Evolutionary conservation across 23 tunicate genomes (phyloP).

Genomic region (Ciona savignyi): DNA sequence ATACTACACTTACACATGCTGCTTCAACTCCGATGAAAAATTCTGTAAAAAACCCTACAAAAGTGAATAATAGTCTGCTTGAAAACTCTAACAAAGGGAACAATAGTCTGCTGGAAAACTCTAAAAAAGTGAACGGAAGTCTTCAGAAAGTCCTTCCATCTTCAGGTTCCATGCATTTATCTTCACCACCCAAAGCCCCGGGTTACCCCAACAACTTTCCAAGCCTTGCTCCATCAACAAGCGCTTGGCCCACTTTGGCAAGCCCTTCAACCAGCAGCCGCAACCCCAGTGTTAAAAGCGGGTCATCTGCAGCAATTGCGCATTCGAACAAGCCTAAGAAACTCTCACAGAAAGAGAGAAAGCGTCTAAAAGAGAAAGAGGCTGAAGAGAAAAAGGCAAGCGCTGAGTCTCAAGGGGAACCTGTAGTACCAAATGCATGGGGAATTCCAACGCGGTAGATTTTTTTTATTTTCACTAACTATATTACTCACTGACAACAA

Average conservation of each 20-base stretch:
- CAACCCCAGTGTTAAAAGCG: background rate
- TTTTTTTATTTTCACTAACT: no score
- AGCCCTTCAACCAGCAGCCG: background rate
- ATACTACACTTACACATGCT: no score
- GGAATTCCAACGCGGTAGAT: slow-evolving; percentile 34
- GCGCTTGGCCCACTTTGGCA: background rate
- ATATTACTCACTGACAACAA: no score
- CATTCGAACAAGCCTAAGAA: slow-evolving; percentile 16
- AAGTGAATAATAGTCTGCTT: no score
- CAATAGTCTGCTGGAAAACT: background rate
- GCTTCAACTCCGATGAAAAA: no score
- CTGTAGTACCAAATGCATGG: slow-evolving; percentile 41
- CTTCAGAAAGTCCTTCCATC: background rate
- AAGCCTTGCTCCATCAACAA: background rate
- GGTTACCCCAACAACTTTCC: slow-evolving; percentile 1
- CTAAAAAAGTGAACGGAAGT: background rate
- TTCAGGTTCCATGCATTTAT: background rate
- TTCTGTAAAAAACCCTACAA: no score
- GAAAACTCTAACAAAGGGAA: no score
- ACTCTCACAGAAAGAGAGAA: slow-evolving; percentile 51
- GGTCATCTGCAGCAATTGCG: slow-evolving; percentile 4
- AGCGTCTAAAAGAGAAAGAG: slow-evolving; percentile 21
- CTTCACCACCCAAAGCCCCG: background rate
- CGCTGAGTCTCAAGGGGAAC: background rate
- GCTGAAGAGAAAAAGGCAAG: background rate